Conservation (phyloP, 2,113 vertebrate species). For the Halcyon senegalensis region DNA sequence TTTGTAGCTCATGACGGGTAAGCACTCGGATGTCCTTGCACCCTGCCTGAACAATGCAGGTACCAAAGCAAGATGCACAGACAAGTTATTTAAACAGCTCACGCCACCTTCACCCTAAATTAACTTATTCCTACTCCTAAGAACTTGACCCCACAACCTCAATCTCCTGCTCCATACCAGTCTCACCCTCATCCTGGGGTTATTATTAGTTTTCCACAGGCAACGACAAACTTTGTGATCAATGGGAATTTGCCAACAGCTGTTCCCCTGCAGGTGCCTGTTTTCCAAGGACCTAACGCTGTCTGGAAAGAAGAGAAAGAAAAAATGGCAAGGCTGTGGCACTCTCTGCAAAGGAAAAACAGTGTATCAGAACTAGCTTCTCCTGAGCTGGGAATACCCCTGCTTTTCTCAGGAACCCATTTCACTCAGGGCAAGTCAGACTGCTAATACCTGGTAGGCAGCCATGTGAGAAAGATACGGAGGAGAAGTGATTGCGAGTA, state of each 20-base stretch:
- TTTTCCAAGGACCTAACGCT: not conserved
- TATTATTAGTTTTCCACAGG: not conserved
- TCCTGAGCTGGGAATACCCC: not conserved
- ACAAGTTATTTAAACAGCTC: not conserved
- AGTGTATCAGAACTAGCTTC: not conserved
- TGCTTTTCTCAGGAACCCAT: not conserved
- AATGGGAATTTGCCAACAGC: not conserved
- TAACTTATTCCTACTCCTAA: not conserved
- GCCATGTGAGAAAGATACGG: not conserved
- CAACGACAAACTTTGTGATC: not conserved
- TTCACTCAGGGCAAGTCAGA: not conserved
- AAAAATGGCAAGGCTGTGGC: not conserved
- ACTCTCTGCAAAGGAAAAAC: not conserved
- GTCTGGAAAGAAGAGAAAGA: not conserved
- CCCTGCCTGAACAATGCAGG: not conserved
- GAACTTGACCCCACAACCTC: not conserved
- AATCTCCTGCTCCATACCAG: not conserved
- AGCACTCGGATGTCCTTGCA: not conserved
- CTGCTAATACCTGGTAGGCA: not conserved
- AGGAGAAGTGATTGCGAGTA: not conserved
- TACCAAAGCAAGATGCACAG: not conserved
- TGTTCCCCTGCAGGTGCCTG: rapidly evolving
- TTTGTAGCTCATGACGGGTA: not conserved
- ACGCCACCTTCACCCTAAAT: not conserved
- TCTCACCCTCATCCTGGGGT: not conserved